Evolutionary conservation across 1,140 invertebrate species (phyloP).

Genomic region (Hylaeus anthracinus): DNA sequence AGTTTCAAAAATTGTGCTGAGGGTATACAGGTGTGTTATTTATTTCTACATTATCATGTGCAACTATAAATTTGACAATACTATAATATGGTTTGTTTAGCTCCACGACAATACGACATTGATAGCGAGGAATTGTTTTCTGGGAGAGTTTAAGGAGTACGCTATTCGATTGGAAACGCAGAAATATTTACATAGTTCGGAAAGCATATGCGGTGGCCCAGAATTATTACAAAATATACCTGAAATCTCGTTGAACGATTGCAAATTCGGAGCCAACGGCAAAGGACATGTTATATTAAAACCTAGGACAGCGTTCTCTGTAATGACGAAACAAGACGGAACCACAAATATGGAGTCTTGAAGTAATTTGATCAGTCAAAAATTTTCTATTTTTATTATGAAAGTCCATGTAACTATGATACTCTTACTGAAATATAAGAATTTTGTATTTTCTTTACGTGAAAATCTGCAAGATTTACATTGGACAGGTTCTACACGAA

Average conservation of each 20-base stretch:
- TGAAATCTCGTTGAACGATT: conserved; percentile 69
- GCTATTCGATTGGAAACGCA: conserved; percentile 74
- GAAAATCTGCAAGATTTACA: not conserved
- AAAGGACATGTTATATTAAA: conserved; percentile 70
- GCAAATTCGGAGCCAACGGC: conserved; percentile 70
- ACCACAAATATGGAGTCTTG: conserved; percentile 35
- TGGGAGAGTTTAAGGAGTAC: conserved; percentile 72
- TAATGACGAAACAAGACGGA: conserved; percentile 63
- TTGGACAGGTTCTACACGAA: not conserved
- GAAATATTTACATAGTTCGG: conserved; percentile 59
- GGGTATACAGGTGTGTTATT: conserved; percentile 72
- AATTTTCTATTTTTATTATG: conserved; percentile 16
- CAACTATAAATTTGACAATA: conserved; percentile 19
- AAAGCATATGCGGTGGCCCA: conserved; percentile 59
- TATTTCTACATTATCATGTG: not conserved
- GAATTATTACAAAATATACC: conserved; percentile 66
- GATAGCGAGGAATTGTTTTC: conserved; percentile 62
- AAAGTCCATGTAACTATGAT: conserved; percentile 23
- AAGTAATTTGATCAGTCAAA: conserved; percentile 18
- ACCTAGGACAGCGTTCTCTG: conserved; percentile 40
- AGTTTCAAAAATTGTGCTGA: conserved; percentile 72
- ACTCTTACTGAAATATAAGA: conserved; percentile 23
- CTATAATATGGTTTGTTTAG: conserved; percentile 29
- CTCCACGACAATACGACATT: conserved; percentile 67
- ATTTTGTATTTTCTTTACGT: conserved; percentile 21